Conservation (phyloP, 2,113 vertebrate species). For the Phoxinus phoxinus region DNA sequence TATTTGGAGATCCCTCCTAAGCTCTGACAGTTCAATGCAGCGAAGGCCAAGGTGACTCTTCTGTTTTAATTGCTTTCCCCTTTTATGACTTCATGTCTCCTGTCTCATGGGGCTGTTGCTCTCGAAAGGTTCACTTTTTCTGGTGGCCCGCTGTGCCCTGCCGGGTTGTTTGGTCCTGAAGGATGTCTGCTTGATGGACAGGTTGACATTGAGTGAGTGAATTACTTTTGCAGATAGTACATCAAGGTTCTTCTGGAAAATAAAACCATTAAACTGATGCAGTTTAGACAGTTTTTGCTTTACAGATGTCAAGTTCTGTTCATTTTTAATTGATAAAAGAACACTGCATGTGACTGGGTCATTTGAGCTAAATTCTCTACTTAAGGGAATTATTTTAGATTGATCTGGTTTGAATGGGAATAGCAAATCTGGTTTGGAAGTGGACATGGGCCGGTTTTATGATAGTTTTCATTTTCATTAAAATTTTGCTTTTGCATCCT, state of each 20-base stretch:
- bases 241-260: neutral
- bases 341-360: neutral
- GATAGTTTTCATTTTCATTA: neutral
- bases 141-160: neutral
- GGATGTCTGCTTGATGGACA: conserved; percentile 25
- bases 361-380: neutral
- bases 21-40: conserved; percentile 65
- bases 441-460: neutral
- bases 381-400: neutral
- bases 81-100: conserved; percentile 52
- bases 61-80: conserved; percentile 67
- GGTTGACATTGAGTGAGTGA: neutral
- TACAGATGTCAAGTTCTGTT: neutral
- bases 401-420: neutral
- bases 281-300: neutral
- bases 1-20: conserved; percentile 68
- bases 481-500: neutral
- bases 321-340: neutral
- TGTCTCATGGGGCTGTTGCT: conserved; percentile 26
- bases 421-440: neutral
- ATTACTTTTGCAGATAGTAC: neutral
- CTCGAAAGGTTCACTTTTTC: neutral
- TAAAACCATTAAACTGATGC: neutral
- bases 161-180: neutral
- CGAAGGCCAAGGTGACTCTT: conserved; percentile 64